phyloP scores from a whole-genome alignment of 2,113 vertebrate species.

The Phylloscopus whistleri region DNA sequence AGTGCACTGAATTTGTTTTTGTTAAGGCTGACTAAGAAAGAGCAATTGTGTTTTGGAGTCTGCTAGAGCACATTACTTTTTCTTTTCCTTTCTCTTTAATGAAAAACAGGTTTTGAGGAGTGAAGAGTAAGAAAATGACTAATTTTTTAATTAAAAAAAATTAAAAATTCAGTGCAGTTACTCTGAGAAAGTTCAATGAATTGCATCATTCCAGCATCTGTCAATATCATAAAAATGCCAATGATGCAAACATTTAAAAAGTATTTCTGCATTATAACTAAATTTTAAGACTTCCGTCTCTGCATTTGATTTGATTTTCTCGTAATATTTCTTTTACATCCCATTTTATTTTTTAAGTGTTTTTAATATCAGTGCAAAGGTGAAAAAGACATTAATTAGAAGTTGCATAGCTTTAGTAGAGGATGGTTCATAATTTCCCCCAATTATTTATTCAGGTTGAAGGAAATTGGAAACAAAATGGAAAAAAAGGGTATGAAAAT shows the following conservation, averaged over 20 bases:
- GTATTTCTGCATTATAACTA: background rate
- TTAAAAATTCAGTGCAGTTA: background rate
- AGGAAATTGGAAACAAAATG: conserved; percentile 75
- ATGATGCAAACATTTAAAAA: background rate
- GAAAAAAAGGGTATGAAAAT: conserved; percentile 82
- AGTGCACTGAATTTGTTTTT: background rate
- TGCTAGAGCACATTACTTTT: background rate
- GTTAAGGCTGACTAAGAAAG: background rate
- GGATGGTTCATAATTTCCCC: background rate
- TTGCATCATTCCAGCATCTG: background rate
- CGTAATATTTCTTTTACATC: background rate
- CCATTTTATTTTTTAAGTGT: background rate
- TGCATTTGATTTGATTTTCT: background rate
- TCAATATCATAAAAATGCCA: background rate
- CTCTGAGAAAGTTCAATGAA: background rate
- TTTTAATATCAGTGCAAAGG: background rate
- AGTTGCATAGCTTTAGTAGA: background rate
- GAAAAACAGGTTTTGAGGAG: background rate
- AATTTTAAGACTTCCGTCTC: background rate
- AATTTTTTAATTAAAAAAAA: background rate
- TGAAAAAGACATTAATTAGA: background rate
- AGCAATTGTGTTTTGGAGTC: background rate
- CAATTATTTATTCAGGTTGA: conserved; percentile 75
- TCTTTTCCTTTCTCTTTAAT: background rate
- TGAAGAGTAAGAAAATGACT: background rate